Evolutionary conservation across 1,140 invertebrate genomes (phyloP).

Genomic region (Hyposmocoma kahamanoa): DNA sequence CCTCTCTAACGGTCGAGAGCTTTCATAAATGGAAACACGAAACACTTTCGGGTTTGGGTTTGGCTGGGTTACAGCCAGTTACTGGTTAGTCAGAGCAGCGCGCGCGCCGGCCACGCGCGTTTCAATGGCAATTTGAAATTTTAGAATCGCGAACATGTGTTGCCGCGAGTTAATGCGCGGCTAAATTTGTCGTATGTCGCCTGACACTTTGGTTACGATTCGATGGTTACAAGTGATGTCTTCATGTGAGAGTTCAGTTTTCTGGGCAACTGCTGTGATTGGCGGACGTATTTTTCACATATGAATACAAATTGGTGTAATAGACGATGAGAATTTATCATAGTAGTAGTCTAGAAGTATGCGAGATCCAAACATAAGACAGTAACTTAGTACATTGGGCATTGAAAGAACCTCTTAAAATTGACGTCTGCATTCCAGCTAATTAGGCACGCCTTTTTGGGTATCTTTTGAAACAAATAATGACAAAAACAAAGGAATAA

Average conservation of each 20-base stretch:
- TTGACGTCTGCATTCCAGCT: too few relatives aligned
- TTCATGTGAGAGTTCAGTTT: background rate
- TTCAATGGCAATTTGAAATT: background rate
- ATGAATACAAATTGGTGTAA: too few relatives aligned
- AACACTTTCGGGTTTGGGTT: conserved; percentile 33
- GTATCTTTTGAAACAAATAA: too few relatives aligned
- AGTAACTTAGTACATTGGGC: too few relatives aligned
- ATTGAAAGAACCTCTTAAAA: too few relatives aligned
- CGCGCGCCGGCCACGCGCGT: conserved; percentile 50
- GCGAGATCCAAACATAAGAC: too few relatives aligned
- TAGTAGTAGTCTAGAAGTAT: too few relatives aligned
- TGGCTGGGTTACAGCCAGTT: conserved; percentile 18
- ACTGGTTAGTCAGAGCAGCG: conserved; percentile 50
- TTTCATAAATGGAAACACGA: conserved; percentile 31
- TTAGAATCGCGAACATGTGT: conserved; percentile 12
- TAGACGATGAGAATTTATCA: too few relatives aligned
- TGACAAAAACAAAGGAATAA: too few relatives aligned
- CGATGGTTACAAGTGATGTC: background rate
- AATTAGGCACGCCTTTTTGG: too few relatives aligned
- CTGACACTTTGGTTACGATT: background rate
- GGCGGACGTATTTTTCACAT: too few relatives aligned
- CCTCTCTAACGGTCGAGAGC: conserved; percentile 28
- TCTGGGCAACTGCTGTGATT: background rate
- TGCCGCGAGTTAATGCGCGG: conserved; percentile 13
- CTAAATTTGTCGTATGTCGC: conserved; percentile 29